Evolutionary conservation across 2,797 vertebrate species (phyloP).

Genomic region (Tarsius wallacei): DNA sequence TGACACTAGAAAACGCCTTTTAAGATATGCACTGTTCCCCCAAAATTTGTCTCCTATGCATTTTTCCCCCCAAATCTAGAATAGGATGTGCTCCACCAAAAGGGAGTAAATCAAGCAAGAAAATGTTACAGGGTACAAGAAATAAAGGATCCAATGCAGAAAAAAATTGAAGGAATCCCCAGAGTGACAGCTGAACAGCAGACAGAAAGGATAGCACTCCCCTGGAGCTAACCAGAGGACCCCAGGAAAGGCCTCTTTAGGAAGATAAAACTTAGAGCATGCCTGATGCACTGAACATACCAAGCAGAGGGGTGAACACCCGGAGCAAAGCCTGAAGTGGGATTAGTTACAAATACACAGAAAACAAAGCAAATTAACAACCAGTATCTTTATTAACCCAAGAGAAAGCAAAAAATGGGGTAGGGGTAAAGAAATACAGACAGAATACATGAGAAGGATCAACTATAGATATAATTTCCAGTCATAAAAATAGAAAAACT

Average conservation of each 20-base stretch:
- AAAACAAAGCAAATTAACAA: constrained; percentile 16
- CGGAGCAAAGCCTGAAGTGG: background rate
- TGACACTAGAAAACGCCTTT: background rate
- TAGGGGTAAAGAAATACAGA: background rate
- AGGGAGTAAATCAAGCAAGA: background rate
- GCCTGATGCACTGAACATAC: background rate
- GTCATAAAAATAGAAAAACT: background rate
- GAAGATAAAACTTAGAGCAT: background rate
- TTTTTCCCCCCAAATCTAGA: background rate
- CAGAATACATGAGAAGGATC: background rate
- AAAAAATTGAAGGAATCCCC: background rate
- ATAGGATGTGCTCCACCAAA: background rate
- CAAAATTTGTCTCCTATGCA: background rate
- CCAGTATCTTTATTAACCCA: background rate
- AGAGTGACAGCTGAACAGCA: background rate
- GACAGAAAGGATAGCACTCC: background rate
- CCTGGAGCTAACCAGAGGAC: background rate
- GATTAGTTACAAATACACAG: background rate
- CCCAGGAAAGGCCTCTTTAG: background rate
- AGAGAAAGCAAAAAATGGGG: background rate
- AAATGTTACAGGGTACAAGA: background rate
- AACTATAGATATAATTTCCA: background rate
- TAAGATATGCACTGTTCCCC: background rate
- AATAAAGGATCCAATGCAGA: background rate
- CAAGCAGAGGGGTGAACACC: background rate